phyloP scores from a whole-genome alignment of 64 coral and sea anemone genomes.

The Montipora sp. region DNA sequence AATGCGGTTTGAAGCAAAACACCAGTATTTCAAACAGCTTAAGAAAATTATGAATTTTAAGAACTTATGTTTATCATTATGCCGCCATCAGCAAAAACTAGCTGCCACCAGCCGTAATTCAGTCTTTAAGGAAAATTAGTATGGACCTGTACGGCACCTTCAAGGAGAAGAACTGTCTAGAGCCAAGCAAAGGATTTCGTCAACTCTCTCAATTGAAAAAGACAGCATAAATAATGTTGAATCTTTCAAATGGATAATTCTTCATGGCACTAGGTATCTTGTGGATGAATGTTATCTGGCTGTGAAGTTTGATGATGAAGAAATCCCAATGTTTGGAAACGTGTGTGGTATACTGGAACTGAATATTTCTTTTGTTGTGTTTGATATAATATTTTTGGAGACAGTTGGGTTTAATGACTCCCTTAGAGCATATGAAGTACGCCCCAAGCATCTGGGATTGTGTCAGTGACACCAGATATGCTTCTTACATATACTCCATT shows the following conservation, averaged over 20 bases:
- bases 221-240: neutral
- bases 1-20: slow-evolving; percentile 58
- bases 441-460: neutral
- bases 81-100: slow-evolving; percentile 48
- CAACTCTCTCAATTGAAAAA: neutral
- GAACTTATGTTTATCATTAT: slow-evolving; percentile 44
- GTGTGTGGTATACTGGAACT: slow-evolving; percentile 8
- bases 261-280: slow-evolving; percentile 33
- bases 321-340: neutral
- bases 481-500: neutral
- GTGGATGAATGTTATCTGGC: slow-evolving; percentile 26
- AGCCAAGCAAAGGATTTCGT: neutral
- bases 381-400: slow-evolving; percentile 5
- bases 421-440: neutral
- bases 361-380: neutral
- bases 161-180: slow-evolving; percentile 3
- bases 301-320: slow-evolving; percentile 12
- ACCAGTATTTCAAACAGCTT: slow-evolving; percentile 58
- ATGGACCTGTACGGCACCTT: neutral
- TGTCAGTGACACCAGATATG: neutral
- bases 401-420: neutral
- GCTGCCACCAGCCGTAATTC: neutral
- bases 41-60: slow-evolving; percentile 41
- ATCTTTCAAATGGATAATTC: neutral
- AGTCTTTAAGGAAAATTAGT: neutral